These are phyloP conservation scores for Erpetoichthys calabaricus DNA, from an alignment of 2,797 vertebrate species.

Conservation along the genomic window DNA sequence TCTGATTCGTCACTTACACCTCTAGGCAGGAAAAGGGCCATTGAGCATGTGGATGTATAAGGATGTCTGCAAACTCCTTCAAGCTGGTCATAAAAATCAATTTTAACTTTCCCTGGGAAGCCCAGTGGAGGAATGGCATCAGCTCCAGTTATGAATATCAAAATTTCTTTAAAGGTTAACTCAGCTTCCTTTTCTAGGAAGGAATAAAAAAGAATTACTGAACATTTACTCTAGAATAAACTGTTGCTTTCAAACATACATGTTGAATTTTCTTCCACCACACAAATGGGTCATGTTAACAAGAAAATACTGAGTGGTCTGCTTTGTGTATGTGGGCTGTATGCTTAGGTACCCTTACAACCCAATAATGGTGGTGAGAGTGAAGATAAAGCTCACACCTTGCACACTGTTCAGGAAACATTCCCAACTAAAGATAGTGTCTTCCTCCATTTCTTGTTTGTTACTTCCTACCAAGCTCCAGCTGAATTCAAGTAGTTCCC, in stretches of 20 bases:
- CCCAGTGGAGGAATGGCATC: constrained; percentile 33
- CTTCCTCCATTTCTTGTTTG: constrained; percentile 24
- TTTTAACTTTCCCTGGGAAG: constrained; percentile 23
- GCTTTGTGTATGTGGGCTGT: too few relatives aligned
- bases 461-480: constrained; percentile 24
- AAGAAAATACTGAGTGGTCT: too few relatives aligned
- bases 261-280: too few relatives aligned
- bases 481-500: constrained; percentile 28
- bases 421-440: constrained; percentile 28
- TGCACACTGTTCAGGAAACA: constrained; percentile 26
- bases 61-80: constrained; percentile 20
- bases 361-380: too few relatives aligned
- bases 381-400: constrained; percentile 14
- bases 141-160: constrained; percentile 36
- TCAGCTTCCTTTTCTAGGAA: constrained; percentile 15
- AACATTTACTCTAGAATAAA: too few relatives aligned
- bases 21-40: constrained; percentile 25
- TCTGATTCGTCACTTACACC: constrained; percentile 14
- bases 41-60: constrained; percentile 8
- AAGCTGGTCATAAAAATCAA: constrained; percentile 39
- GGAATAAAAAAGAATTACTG: constrained; percentile 4
- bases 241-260: too few relatives aligned
- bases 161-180: constrained; percentile 35
- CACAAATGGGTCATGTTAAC: too few relatives aligned
- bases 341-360: too few relatives aligned